Evolutionary conservation across 2,113 vertebrate genomes (phyloP).

Genomic region (Centropristis striata): DNA sequence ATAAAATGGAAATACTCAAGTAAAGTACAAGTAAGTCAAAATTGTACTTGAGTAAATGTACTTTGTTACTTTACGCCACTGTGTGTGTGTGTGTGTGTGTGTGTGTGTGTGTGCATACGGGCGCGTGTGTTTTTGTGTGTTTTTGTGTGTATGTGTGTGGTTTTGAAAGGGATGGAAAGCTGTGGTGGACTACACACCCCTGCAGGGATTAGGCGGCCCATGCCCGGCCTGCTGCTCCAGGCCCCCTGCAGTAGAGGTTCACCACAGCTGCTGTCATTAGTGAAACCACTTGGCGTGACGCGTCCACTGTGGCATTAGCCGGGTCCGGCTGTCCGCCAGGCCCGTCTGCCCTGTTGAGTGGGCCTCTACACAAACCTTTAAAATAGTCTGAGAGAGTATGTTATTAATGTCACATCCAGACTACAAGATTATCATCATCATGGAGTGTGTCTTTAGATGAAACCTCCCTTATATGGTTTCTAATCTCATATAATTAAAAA

Average conservation of each 20-base stretch:
- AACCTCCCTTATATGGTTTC: constrained; percentile 54
- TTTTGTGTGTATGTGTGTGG: constrained; percentile 17
- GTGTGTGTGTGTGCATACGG: not conserved
- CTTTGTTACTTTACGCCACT: too few relatives aligned
- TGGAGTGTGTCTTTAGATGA: constrained; percentile 57
- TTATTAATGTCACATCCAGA: constrained; percentile 76
- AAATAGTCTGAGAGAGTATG: constrained; percentile 67
- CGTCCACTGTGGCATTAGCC: constrained; percentile 56
- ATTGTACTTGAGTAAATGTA: too few relatives aligned
- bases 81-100: not conserved
- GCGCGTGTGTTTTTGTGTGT: not conserved
- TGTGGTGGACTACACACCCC: constrained; percentile 45
- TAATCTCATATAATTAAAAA: constrained; percentile 69
- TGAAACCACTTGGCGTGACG: constrained; percentile 61
- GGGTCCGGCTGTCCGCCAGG: constrained; percentile 36
- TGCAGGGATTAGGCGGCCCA: constrained; percentile 23
- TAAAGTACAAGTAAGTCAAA: too few relatives aligned
- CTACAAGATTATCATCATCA: constrained; percentile 67
- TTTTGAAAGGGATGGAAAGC: constrained; percentile 56
- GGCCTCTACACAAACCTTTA: constrained; percentile 40
- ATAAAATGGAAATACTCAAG: too few relatives aligned
- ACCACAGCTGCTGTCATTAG: constrained; percentile 71
- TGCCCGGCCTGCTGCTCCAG: constrained; percentile 42
- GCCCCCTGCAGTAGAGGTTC: constrained; percentile 65
- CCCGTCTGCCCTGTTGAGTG: constrained; percentile 41